Conservation (phyloP, 2,797 vertebrate species). For the Austrolebias charrua region DNA sequence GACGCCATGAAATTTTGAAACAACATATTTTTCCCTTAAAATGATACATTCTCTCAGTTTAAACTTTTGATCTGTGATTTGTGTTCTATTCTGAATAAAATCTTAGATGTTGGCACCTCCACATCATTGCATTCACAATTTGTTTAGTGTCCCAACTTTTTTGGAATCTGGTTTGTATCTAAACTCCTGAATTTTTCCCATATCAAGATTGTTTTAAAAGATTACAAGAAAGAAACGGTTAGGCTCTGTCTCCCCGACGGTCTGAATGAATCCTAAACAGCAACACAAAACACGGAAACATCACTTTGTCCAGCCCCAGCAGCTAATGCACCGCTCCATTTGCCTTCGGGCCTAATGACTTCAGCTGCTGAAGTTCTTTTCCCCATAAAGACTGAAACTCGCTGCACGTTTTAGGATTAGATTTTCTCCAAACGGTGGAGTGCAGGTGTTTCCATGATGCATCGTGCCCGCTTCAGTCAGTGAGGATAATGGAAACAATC, state of each 20-base stretch:
- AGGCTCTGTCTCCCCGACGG: background rate
- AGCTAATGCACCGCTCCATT: constrained; percentile 38
- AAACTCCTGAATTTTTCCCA: too few relatives aligned
- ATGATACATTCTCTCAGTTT: too few relatives aligned
- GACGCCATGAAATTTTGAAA: too few relatives aligned
- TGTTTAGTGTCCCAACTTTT: too few relatives aligned
- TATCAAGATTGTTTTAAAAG: too few relatives aligned
- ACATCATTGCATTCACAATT: too few relatives aligned
- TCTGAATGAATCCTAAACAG: background rate
- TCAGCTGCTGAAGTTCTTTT: constrained; percentile 29
- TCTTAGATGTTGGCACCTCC: too few relatives aligned
- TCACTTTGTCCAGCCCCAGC: background rate
- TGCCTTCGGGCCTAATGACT: constrained; percentile 32
- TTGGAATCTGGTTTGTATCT: too few relatives aligned
- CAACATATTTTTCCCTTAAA: too few relatives aligned
- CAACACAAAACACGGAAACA: constrained; percentile 20
- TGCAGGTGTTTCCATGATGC: constrained; percentile 24
- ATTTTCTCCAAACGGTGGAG: constrained; percentile 2
- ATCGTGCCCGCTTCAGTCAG: constrained; percentile 8
- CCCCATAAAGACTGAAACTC: constrained; percentile 30
- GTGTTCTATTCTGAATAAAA: too few relatives aligned
- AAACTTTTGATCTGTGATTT: too few relatives aligned
- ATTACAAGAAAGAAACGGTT: too few relatives aligned
- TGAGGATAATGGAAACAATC: constrained; percentile 53
- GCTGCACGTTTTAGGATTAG: constrained; percentile 12